Percentiles rank a stretch among this genome's conserved stretches.
phyloP scores from a whole-genome alignment of 2,888 invertebrate genomes.

The Erynnis tages region DNA sequence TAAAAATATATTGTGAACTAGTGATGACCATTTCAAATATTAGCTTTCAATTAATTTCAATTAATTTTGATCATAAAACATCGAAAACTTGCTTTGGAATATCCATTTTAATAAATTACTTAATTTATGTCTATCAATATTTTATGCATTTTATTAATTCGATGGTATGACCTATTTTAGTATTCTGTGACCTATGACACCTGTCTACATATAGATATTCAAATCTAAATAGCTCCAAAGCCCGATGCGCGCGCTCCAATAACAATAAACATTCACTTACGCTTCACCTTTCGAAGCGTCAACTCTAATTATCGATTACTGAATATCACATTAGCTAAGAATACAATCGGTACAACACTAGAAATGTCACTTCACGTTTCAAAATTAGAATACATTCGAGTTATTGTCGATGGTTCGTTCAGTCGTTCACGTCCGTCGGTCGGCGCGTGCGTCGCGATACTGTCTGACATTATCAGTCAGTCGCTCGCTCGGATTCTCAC shows the following conservation, averaged over 20 bases:
- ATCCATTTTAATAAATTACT: too few relatives aligned
- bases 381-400: conserved; percentile 21
- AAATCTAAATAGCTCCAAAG: background rate
- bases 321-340: conserved; percentile 23
- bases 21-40: too few relatives aligned
- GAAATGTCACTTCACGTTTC: conserved; percentile 29
- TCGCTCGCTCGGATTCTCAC: conserved; percentile 17
- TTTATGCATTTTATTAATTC: too few relatives aligned
- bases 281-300: conserved; percentile 35
- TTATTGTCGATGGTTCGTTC: conserved; percentile 19
- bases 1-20: too few relatives aligned
- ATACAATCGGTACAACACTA: conserved; percentile 23
- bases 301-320: conserved; percentile 20
- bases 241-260: conserved; percentile 1
- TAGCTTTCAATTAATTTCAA: too few relatives aligned
- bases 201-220: background rate
- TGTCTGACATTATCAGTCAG: conserved; percentile 24
- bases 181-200: background rate
- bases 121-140: too few relatives aligned
- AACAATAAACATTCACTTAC: conserved; percentile 36
- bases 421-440: conserved; percentile 12
- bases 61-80: too few relatives aligned
- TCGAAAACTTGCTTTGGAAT: too few relatives aligned
- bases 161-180: background rate
- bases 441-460: conserved; percentile 15